Evolutionary conservation across 2,113 vertebrate species (phyloP), one percentile per base, ranked within the genome.

Genomic region (Antennarius striatus): DNA sequence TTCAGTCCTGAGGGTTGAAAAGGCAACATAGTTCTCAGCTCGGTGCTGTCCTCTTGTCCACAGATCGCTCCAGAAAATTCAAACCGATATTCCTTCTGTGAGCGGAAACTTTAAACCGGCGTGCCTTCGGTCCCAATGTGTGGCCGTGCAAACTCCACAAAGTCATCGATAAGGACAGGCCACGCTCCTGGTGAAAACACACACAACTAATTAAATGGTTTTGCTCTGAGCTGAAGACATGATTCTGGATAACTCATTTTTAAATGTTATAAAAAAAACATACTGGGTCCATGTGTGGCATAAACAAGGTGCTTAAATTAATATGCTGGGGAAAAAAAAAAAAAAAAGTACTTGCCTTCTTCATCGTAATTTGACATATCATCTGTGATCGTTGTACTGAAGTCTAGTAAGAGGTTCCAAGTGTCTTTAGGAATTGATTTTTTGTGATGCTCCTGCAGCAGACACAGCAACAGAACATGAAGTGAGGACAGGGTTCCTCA

Each of bases 291-390:
- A 40, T 40, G 39, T 4, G 32, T 7, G 4, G 32, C 32, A 36
- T 36, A 7, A 1, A 36, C 32, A 36, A 36, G 32, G 32, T 7
- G 32, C 32, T 7, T 36, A 2, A 36, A 36, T 4, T 36, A 36
- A 36, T 7, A 36, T 50, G 28, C 4, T 10, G 12, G 17, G 9
- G 11, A 46, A 53, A 0, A 49, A 39, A 11, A 3, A 51, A 11
- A 10, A 16, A 14, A 1, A 1, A 9, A 17, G 28, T 48, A 86
- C 81, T 74, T 89, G 95, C 96, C 96, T 95, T 98, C 96, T 86
- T 98, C 95, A 10, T 98, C 96, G 12, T 96, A 98, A 92, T 96
- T 98, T 17, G 96, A 98, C 96, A 97, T 95, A 87, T 98, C 96
- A 63, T 96, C 96, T 68, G 95, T 95, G 88, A 96, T 97, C 95